phyloP scores from a whole-genome alignment of 2,797 vertebrate genomes.

The Synaphobranchus kaupii region DNA sequence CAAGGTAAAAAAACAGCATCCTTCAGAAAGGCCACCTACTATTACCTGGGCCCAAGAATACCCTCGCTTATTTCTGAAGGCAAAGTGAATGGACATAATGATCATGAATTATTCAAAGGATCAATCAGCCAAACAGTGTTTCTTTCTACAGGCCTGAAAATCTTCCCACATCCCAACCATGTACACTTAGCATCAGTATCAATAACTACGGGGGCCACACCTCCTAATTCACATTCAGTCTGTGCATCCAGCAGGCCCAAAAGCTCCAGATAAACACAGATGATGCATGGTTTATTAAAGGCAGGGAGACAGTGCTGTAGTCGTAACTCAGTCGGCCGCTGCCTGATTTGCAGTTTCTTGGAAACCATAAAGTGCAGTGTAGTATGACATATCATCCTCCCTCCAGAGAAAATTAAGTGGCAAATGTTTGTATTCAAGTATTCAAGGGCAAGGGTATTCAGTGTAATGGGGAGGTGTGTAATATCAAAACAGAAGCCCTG shows the following conservation, averaged over 20 bases:
- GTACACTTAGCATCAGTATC: neutral
- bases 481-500: neutral
- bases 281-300: slow-evolving; percentile 63
- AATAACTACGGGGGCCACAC: neutral
- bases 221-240: neutral
- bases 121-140: neutral
- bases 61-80: neutral
- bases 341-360: slow-evolving; percentile 71
- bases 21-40: neutral
- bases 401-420: slow-evolving; percentile 64
- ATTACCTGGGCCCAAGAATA: neutral
- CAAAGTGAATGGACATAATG: neutral
- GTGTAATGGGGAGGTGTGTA: neutral
- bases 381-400: slow-evolving; percentile 55
- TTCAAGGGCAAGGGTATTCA: slow-evolving; percentile 62
- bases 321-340: slow-evolving; percentile 66
- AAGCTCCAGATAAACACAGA: slow-evolving; percentile 19
- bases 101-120: neutral
- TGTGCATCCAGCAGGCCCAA: neutral
- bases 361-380: slow-evolving; percentile 70
- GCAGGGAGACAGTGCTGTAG: slow-evolving; percentile 50
- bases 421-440: slow-evolving; percentile 48
- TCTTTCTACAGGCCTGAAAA: neutral
- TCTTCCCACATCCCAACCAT: neutral
- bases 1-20: neutral